These are phyloP conservation scores for Papilio elwesi DNA, from an alignment of 2,888 invertebrate species.

Conservation along the genomic window DNA sequence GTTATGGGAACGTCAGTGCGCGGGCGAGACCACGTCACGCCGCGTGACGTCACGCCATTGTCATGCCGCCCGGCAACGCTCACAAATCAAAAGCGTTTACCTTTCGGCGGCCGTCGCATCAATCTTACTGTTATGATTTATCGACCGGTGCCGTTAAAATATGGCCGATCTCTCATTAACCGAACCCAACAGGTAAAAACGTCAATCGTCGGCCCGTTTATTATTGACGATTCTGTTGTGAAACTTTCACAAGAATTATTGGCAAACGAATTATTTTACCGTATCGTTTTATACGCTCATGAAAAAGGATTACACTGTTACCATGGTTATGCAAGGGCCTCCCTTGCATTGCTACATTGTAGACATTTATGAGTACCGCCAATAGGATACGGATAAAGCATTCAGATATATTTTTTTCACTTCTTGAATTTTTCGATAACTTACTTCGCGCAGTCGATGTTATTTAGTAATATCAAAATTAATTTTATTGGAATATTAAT, in stretches of 20 bases:
- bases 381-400: background rate
- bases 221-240: conserved; percentile 41
- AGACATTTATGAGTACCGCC: background rate
- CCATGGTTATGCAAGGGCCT: conserved; percentile 66
- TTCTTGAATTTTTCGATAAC: no score
- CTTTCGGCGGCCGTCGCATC: conserved; percentile 65
- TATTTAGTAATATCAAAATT: no score
- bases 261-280: conserved; percentile 44
- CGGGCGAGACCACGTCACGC: conserved; percentile 40
- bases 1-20: conserved; percentile 6
- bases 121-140: conserved; percentile 75
- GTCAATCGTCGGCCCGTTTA: conserved; percentile 45
- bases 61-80: conserved; percentile 52
- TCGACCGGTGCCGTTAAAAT: conserved; percentile 65
- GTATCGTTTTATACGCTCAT: conserved; percentile 47
- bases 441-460: no score
- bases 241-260: conserved; percentile 45
- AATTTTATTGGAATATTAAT: no score
- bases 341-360: conserved; percentile 37
- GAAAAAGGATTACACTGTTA: conserved; percentile 55
- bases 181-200: conserved; percentile 59
- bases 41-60: conserved; percentile 69
- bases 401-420: no score
- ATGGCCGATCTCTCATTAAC: conserved; percentile 67
- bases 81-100: conserved; percentile 73